Evolutionary conservation across 2,888 invertebrate genomes (phyloP).

Genomic region (Acronicta psi): DNA sequence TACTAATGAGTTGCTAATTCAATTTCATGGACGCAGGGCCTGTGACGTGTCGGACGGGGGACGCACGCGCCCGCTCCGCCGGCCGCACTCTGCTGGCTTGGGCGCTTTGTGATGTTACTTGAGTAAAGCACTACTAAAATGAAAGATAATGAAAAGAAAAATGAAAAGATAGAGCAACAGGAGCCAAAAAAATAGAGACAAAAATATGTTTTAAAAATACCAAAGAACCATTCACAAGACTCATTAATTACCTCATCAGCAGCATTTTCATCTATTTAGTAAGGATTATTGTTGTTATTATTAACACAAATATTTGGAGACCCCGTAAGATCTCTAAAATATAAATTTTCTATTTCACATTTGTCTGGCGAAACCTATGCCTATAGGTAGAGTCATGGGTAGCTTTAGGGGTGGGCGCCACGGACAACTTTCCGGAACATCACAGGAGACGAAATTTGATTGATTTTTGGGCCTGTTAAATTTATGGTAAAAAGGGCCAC

Average conservation of each 20-base stretch:
- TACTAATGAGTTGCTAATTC: conserved; percentile 89
- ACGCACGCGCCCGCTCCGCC: conserved; percentile 27
- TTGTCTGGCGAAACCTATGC: neutral
- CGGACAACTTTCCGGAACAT: conserved; percentile 31
- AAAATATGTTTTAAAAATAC: too few species aligned
- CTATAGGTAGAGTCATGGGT: neutral
- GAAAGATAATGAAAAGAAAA: too few species aligned
- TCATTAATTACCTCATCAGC: too few species aligned
- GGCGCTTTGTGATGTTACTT: conserved; percentile 21
- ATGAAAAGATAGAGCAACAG: too few species aligned
- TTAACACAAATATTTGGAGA: too few species aligned
- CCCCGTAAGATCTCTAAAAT: too few species aligned
- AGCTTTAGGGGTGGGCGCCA: conserved; percentile 25
- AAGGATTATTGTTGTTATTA: too few species aligned
- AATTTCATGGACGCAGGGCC: conserved; percentile 84
- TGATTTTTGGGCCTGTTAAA: conserved; percentile 43
- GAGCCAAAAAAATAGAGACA: too few species aligned
- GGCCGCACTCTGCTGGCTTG: conserved; percentile 3
- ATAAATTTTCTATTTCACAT: neutral
- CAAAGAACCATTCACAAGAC: too few species aligned
- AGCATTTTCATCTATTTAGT: too few species aligned
- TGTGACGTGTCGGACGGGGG: conserved; percentile 50
- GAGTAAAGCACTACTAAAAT: too few species aligned
- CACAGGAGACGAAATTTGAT: conserved; percentile 33
- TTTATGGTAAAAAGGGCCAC: conserved; percentile 44